Base-by-base conservation (phyloP, 2,888 invertebrate species). In the Synanthedon andrenaeformis region DNA sequence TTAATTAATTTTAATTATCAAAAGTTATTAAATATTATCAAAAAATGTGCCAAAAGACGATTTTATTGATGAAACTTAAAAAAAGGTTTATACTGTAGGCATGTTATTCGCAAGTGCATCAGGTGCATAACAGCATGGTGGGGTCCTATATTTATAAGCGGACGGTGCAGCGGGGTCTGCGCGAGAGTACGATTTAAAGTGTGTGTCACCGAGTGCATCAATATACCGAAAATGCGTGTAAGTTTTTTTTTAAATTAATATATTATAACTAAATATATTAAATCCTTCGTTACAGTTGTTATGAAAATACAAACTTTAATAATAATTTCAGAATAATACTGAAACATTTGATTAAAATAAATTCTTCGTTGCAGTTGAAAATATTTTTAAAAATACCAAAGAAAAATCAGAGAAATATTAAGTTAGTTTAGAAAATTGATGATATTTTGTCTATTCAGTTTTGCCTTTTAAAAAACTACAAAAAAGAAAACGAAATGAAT, bases 111-210 rank as follows among this genome's bases (percentile, higher is more conserved):
- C 23, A 49, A 23, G 49, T 49, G 49, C 49, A 8, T 19, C 19
- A 51, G 23, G 13, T 56, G 53, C 55, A 53, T 53, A 5, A 23
- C 5, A 42, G 52, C 42, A 69, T 76, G 76, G 82, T 70, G 84
- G 84, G 84, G 83, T 63, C 69, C 70, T 63, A 65, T 66, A 69
- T 74, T 81, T 83, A 84, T 75, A 84, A 81, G 72, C 68, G 62
- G 65, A 56, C 57, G 63, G 68, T 66, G 61, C 62, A 53, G 55
- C 59, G 61, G 56, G 60, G 59, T 58, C 59, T 66, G 64, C 65
- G 67, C 62, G 61, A 72, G 72, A 70, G 63, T 65, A 35, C 35
- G 35, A 35, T 35, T 35, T 35, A 35, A 35, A 62, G 68, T 60
- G 63, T 64, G 67, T 68, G 63, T 62, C 52, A 58, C 54, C 54